phyloP scores from a whole-genome alignment of 2,888 invertebrate genomes.

The Lochmaea capreae region DNA sequence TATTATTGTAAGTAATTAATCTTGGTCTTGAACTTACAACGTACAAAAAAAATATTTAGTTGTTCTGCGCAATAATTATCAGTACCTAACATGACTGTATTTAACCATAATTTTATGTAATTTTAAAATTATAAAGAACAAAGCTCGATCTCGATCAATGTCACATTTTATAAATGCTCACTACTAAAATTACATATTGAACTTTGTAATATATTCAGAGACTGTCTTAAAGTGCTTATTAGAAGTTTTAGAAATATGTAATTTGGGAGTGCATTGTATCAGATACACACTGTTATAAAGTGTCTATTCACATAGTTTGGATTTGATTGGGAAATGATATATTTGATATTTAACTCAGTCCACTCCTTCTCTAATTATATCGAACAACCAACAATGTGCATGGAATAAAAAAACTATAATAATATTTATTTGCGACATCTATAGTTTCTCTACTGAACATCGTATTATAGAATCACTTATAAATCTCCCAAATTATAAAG shows the following conservation, averaged over 20 bases:
- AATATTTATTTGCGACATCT: too few species aligned
- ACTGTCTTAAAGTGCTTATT: conserved; percentile 6
- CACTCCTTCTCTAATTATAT: too few species aligned
- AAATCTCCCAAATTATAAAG: too few species aligned
- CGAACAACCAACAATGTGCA: too few species aligned
- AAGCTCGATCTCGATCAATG: conserved; percentile 17
- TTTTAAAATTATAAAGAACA: conserved; percentile 15
- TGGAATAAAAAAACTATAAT: too few species aligned
- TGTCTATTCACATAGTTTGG: background rate
- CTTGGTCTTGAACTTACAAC: background rate
- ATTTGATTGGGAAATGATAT: background rate
- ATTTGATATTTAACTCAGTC: background rate
- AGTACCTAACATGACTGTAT: conserved; percentile 1
- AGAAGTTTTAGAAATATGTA: conserved; percentile 2
- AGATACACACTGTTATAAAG: background rate
- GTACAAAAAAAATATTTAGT: background rate
- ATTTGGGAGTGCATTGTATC: conserved; percentile 14
- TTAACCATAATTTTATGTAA: conserved; percentile 3
- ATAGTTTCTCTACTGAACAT: too few species aligned
- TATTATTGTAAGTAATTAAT: background rate
- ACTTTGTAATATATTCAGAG: conserved; percentile 18
- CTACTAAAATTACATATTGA: conserved; percentile 21
- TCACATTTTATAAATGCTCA: conserved; percentile 1
- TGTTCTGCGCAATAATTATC: background rate
- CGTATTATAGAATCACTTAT: too few species aligned